Evolutionary conservation across 2,888 invertebrate species (phyloP).

Genomic region (Megalurothrips usitatus): DNA sequence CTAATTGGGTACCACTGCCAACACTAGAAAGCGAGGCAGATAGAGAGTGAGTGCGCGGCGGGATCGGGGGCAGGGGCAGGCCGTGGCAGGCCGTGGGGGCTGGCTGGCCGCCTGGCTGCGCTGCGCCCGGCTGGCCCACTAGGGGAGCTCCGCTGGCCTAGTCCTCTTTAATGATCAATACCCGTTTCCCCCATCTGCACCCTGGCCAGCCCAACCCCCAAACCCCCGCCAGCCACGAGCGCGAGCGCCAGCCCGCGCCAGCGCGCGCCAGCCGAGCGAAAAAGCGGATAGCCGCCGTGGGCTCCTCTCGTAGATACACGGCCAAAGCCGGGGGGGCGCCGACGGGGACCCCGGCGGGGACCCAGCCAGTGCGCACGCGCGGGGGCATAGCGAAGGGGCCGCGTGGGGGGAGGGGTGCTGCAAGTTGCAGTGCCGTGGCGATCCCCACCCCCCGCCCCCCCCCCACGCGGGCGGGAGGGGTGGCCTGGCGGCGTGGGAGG

Average conservation of each 20-base stretch:
- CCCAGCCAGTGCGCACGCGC: background rate
- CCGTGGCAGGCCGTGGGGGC: background rate
- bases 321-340: background rate
- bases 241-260: too few species aligned
- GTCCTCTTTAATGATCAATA: constrained; percentile 20
- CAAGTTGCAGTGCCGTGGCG: background rate
- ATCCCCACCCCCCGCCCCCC: background rate
- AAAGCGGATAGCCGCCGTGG: too few species aligned
- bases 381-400: background rate
- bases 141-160: background rate
- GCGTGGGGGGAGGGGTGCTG: background rate
- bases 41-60: too few species aligned
- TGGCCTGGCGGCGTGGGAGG: background rate
- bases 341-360: background rate
- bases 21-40: too few species aligned
- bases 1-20: too few species aligned
- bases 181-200: background rate
- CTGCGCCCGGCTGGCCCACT: background rate
- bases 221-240: background rate
- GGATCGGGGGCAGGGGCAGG: background rate
- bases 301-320: too few species aligned
- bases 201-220: too few species aligned
- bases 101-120: background rate
- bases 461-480: background rate
- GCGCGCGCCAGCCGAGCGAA: too few species aligned